These are phyloP conservation scores for Nasonia oneida DNA, from an alignment of 2,888 invertebrate genomes.

Conservation along the genomic window DNA sequence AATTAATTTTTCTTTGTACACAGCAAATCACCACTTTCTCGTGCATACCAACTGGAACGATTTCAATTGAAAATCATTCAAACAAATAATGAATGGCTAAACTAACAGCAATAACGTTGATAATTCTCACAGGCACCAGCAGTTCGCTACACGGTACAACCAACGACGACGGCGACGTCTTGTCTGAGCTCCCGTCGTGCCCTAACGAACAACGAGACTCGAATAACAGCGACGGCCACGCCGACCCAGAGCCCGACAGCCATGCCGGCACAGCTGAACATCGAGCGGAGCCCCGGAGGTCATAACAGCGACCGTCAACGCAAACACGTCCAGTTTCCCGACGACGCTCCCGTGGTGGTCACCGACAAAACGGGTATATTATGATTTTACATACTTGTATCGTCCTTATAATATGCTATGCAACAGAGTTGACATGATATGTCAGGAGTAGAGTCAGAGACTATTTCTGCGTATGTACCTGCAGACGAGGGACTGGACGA, in stretches of 20 bases:
- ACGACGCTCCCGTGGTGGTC: slow-evolving; percentile 68
- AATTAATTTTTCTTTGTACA: no score
- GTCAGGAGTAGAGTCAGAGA: neutral
- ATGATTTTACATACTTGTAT: no score
- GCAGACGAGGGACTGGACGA: slow-evolving; percentile 22
- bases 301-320: slow-evolving; percentile 85
- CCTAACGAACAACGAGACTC: slow-evolving; percentile 80
- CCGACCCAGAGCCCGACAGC: slow-evolving; percentile 81
- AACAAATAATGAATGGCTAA: neutral
- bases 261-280: slow-evolving; percentile 66
- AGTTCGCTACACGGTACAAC: slow-evolving; percentile 81
- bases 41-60: no score
- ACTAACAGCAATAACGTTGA: neutral
- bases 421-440: neutral
- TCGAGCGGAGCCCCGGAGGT: slow-evolving; percentile 71
- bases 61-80: no score
- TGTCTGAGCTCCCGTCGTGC: slow-evolving; percentile 77
- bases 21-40: no score
- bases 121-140: slow-evolving; percentile 78
- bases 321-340: slow-evolving; percentile 88
- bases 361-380: slow-evolving; percentile 16
- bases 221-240: slow-evolving; percentile 74
- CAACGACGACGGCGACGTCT: slow-evolving; percentile 80
- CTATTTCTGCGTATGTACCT: neutral
- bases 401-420: neutral